These are phyloP conservation scores for Eptesicus fuscus DNA, from an alignment of 2,113 vertebrate species.

Conservation along the genomic window DNA sequence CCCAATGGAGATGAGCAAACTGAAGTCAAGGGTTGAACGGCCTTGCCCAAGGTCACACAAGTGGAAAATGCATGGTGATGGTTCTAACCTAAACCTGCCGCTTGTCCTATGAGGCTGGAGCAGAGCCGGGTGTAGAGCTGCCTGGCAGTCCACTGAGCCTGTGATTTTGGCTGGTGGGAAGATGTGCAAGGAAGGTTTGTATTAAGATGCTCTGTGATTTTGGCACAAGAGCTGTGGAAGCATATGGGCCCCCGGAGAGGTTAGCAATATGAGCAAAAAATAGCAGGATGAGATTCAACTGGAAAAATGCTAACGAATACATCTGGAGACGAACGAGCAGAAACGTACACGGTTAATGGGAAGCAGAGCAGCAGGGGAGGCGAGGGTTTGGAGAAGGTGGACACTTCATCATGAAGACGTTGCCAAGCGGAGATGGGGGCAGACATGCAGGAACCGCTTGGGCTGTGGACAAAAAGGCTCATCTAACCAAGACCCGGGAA, in stretches of 20 bases:
- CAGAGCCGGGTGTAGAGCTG: constrained; percentile 33
- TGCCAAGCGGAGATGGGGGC: constrained; percentile 52
- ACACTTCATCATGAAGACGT: constrained; percentile 62
- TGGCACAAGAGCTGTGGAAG: constrained; percentile 64
- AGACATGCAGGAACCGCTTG: background rate
- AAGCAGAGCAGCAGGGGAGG: constrained; percentile 59
- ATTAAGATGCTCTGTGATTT: constrained; percentile 72
- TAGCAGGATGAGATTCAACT: constrained; percentile 75
- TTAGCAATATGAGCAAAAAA: constrained; percentile 74
- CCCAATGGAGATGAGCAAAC: background rate
- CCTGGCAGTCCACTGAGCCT: constrained; percentile 28
- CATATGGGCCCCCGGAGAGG: constrained; percentile 75
- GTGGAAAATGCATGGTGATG: background rate
- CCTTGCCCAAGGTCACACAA: background rate
- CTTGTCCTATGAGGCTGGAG: background rate
- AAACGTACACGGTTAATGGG: constrained; percentile 64
- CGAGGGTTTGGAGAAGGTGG: constrained; percentile 47
- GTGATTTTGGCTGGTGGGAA: constrained; percentile 61
- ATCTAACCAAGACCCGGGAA: background rate
- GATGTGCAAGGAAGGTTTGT: constrained; percentile 67
- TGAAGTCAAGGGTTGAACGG: background rate
- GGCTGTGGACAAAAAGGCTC: constrained; percentile 14
- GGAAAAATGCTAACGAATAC: constrained; percentile 77
- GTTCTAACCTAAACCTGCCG: background rate
- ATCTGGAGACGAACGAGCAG: constrained; percentile 74